A percentile compares a stretch with the other conserved stretches of the same genome.
Evolutionary conservation across 2,113 vertebrate genomes (phyloP).

Genomic region (Gavialis gangeticus): DNA sequence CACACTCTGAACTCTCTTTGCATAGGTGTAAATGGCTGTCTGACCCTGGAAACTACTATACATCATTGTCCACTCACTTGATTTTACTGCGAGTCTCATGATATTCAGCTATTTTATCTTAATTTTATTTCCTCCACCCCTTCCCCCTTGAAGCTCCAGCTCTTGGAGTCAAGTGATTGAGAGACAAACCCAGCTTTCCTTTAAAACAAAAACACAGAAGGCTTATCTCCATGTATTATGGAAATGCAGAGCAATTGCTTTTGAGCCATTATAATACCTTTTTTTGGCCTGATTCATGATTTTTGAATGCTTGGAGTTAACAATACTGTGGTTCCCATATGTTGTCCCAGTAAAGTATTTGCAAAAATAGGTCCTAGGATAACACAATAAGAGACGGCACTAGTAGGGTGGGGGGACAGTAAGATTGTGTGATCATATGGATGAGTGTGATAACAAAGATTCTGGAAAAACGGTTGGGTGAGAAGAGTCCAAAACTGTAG

Average conservation of each 20-base stretch:
- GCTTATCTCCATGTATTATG: neutral
- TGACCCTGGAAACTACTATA: slow-evolving; percentile 20
- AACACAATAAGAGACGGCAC: neutral
- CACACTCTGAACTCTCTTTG: neutral
- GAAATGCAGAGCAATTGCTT: neutral
- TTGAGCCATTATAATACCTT: neutral
- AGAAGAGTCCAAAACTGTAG: neutral
- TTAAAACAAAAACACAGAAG: too few relatives aligned
- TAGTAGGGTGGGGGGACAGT: neutral
- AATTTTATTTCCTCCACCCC: too few relatives aligned
- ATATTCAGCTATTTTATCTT: neutral
- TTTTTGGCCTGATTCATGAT: neutral
- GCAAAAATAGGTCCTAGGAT: neutral
- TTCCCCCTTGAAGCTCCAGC: neutral
- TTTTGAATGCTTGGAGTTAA: neutral
- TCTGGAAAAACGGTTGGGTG: neutral
- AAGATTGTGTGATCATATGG: neutral
- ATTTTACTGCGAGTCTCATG: neutral
- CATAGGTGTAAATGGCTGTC: neutral
- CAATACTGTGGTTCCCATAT: neutral
- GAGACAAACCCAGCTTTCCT: neutral
- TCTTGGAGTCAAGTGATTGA: neutral
- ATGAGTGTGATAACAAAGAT: neutral
- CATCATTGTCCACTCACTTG: slow-evolving; percentile 7
- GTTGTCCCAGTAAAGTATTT: neutral